Percentiles rank a stretch among this genome's conserved stretches.
These are phyloP conservation scores for Seladonia tumulorum DNA, from an alignment of 2,888 invertebrate species.

Conservation along the genomic window DNA sequence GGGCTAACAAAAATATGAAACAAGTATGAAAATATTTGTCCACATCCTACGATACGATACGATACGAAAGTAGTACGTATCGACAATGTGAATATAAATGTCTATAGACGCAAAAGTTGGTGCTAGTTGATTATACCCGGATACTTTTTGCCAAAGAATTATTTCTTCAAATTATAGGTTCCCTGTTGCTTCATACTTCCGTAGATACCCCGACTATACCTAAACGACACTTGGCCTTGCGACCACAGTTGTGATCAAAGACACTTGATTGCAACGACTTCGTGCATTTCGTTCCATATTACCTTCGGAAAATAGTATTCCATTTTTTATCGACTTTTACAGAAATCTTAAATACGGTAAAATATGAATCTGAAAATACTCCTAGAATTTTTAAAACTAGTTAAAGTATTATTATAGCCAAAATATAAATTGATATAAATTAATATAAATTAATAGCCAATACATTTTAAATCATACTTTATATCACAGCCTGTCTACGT, in stretches of 20 bases:
- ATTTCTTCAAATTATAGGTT: conserved; percentile 40
- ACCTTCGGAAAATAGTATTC: background rate
- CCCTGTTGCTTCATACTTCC: conserved; percentile 27
- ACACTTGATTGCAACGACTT: background rate
- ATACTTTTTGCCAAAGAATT: conserved; percentile 5
- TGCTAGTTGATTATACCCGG: background rate
- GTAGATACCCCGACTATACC: conserved; percentile 23
- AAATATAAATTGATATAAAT: too few relatives aligned
- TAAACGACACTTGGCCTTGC: conserved; percentile 24
- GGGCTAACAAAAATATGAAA: too few relatives aligned
- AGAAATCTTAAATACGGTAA: background rate
- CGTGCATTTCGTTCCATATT: background rate
- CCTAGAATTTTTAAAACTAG: too few relatives aligned
- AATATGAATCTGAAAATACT: too few relatives aligned
- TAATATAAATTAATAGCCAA: too few relatives aligned
- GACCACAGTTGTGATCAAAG: background rate
- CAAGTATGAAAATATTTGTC: background rate
- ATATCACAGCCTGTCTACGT: too few relatives aligned
- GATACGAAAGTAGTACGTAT: background rate
- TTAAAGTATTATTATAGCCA: too few relatives aligned
- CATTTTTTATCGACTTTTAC: background rate
- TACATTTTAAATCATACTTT: too few relatives aligned
- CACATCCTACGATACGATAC: background rate
- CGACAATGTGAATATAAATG: background rate
- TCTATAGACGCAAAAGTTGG: conserved; percentile 9